These are phyloP conservation scores for Odontamblyopus rebecca DNA, from an alignment of 2,797 vertebrate species.

Conservation along the genomic window DNA sequence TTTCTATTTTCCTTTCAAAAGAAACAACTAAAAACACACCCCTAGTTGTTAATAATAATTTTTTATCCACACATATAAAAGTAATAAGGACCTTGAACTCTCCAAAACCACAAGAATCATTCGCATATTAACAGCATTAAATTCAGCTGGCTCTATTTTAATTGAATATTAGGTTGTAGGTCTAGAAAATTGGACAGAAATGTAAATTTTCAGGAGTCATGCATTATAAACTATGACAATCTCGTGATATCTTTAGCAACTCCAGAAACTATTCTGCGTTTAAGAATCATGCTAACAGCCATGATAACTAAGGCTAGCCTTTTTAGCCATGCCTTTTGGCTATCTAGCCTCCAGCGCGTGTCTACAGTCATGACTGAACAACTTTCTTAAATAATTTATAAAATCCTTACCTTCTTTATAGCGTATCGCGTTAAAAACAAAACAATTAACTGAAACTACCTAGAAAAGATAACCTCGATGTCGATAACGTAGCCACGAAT, in stretches of 20 bases:
- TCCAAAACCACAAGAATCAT: neutral
- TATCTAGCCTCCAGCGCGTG: constrained; percentile 51
- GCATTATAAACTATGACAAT: too few relatives aligned
- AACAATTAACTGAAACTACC: neutral
- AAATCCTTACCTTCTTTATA: constrained; percentile 31
- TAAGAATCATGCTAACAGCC: constrained; percentile 11
- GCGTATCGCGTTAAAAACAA: neutral
- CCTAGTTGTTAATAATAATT: too few relatives aligned
- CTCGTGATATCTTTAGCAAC: too few relatives aligned
- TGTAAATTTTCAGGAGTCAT: too few relatives aligned
- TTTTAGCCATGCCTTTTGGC: neutral
- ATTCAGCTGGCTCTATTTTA: neutral
- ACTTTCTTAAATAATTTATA: neutral
- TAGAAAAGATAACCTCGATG: neutral
- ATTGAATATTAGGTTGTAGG: neutral
- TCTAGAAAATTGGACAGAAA: too few relatives aligned
- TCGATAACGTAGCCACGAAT: constrained; percentile 43
- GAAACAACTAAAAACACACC: too few relatives aligned
- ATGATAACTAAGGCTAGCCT: constrained; percentile 9
- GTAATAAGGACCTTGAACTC: neutral
- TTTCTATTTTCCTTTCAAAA: too few relatives aligned
- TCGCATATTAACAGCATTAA: neutral
- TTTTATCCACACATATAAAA: neutral
- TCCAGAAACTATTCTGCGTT: too few relatives aligned
- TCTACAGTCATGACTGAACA: neutral